phyloP scores from a whole-genome alignment of 1,140 invertebrate genomes.

The Vanessa tameamea region DNA sequence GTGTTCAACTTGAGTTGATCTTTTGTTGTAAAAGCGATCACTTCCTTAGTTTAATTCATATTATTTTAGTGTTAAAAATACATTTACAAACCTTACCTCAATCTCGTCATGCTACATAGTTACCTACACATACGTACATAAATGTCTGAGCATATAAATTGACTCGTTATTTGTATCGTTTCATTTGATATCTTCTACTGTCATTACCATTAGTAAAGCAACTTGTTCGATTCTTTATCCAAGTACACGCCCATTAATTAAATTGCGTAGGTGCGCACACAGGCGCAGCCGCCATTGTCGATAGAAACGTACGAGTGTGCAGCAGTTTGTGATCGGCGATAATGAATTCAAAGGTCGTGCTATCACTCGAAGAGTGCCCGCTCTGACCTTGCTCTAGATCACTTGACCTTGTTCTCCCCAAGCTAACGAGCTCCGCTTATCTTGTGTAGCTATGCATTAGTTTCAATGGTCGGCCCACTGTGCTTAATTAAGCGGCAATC shows the following conservation, averaged over 20 bases:
- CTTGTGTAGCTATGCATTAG: slow-evolving; percentile 62
- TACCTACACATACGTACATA: too few relatives aligned
- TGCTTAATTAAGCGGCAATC: slow-evolving; percentile 64
- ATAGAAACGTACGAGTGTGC: slow-evolving; percentile 18
- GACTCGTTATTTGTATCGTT: slow-evolving; percentile 1
- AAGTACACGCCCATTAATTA: slow-evolving; percentile 20
- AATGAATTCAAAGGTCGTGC: slow-evolving; percentile 72
- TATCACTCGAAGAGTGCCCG: slow-evolving; percentile 72
- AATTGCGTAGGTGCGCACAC: slow-evolving; percentile 30
- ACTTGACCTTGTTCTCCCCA: slow-evolving; percentile 67
- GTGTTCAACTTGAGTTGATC: too few relatives aligned
- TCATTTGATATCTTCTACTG: neutral
- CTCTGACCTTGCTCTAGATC: slow-evolving; percentile 72
- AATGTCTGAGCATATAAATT: neutral
- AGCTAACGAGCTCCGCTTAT: slow-evolving; percentile 65
- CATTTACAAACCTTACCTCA: too few relatives aligned
- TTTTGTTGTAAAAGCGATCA: too few relatives aligned
- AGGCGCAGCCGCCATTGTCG: slow-evolving; percentile 12
- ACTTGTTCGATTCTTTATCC: slow-evolving; percentile 9
- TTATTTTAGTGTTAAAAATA: too few relatives aligned
- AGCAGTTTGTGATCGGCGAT: slow-evolving; percentile 58
- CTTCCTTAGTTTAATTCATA: too few relatives aligned
- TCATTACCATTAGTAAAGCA: slow-evolving; percentile 6
- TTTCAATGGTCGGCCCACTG: slow-evolving; percentile 62
- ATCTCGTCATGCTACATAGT: too few relatives aligned